phyloP scores from a whole-genome alignment of 2,113 vertebrate species.

The Kryptolebias marmoratus region DNA sequence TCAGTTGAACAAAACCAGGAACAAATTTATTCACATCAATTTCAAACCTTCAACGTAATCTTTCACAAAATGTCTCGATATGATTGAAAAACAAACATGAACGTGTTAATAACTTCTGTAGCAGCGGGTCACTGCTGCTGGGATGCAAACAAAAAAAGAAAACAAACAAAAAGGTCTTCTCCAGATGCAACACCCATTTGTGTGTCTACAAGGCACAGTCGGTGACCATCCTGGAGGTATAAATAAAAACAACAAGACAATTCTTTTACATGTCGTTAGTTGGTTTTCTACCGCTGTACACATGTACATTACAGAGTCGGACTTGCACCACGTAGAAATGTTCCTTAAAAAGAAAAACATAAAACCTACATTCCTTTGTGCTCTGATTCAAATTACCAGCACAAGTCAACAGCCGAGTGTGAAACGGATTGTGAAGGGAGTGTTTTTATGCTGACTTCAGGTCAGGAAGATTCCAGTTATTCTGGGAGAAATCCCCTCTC shows the following conservation, averaged over 20 bases:
- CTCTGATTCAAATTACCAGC: conserved; percentile 57
- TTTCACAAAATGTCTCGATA: conserved; percentile 63
- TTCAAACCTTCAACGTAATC: conserved; percentile 49
- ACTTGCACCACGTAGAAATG: conserved; percentile 55
- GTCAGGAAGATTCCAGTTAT: not conserved
- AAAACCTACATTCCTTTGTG: conserved; percentile 64
- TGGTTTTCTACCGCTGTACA: conserved; percentile 61
- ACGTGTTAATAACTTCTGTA: conserved; percentile 11
- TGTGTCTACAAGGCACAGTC: conserved; percentile 81
- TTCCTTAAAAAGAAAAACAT: conserved; percentile 39
- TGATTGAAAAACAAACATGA: conserved; percentile 21
- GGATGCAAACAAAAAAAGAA: conserved; percentile 34
- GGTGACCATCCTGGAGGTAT: conserved; percentile 77
- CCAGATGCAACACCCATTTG: conserved; percentile 70
- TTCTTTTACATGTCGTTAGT: conserved; percentile 61
- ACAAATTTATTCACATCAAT: conserved; percentile 62
- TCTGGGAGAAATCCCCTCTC: conserved; percentile 9
- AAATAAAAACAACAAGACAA: conserved; percentile 67
- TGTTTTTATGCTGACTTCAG: conserved; percentile 15
- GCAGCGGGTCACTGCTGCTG: conserved; percentile 26
- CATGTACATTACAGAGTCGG: conserved; percentile 62
- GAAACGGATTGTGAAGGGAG: not conserved
- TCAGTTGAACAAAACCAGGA: conserved; percentile 49
- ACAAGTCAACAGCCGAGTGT: conserved; percentile 6
- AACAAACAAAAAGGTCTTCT: conserved; percentile 54